Evolutionary conservation across 53 echinoderm and acorn worm species (phyloP), one percentile per base, ranked within the genome.

Genomic region (Echinarachnius parma): DNA sequence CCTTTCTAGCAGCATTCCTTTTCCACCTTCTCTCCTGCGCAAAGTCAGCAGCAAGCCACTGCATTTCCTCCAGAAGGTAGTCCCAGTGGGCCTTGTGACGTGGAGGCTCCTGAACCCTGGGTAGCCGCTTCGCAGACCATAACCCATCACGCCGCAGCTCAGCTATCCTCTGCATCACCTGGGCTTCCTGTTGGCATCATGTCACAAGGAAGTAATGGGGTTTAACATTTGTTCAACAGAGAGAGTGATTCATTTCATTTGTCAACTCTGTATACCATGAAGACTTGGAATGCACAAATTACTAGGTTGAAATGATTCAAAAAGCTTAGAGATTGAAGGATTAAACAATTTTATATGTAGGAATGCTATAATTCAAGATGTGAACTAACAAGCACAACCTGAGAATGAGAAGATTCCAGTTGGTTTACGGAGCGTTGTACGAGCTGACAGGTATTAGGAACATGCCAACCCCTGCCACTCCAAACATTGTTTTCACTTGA

Each of bases 131-230:
- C 30, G 85, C 91, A 14, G 96, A 87, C 96, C 96, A 96, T 1
- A 96, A 71, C 3, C 96, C 96, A 26, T 96, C 91, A 56, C 88
- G 87, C 20, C 96, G 65, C 13, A 96, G 62, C 64, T 96, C 86
- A 5, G 87, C 87, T 79, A 96, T 96, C 48, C 96, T 87, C 79
- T 96, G 96, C 96, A 96, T 96, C 28, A 96, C 96, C 39, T 96
- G 96, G 60, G 96, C 96, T 81, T 96, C 96, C 96, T 96, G 82
- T 44, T 44, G 21, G 23, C 13, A 28, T 25, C 24, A 10, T 14
- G 31, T 31, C 23, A 21, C 24, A 4, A 9, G 19, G 4, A 64
- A 21, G 5, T 53, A 7, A 39, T 9, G 7, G 13, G 42, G 42
- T 13, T 9, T 9, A 39, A 39, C 42, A 39, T 39, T 39, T 39